Base-by-base conservation (phyloP, 2,888 invertebrate genomes). In the Caenorhabditis drosophilae region DNA sequence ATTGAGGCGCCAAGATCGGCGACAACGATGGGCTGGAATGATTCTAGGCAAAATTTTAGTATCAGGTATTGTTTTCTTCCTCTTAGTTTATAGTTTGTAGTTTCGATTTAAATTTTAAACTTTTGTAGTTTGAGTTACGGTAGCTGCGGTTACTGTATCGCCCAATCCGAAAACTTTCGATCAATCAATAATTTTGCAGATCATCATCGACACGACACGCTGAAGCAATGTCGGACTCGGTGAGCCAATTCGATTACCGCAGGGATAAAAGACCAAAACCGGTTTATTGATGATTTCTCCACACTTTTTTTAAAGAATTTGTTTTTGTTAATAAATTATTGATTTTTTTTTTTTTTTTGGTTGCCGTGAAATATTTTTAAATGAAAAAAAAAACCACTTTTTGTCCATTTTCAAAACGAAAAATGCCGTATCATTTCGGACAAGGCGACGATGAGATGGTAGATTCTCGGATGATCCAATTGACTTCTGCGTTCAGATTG, bases 181-280 rank as follows among this genome's bases (percentile, higher is more conserved):
- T 9, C 31, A 9, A 31, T 12, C 6, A 31, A 31, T 12, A 9
- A 31, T 31, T 31, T 31, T 31, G 31, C 15, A 36, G 16, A 36
- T 12, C 11, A 15, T 31, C 31, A 31, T 38, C 38, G 7, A 18
- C 47, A 12, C 64, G 70, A 2, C 46, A 64, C 45, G 73, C 75
- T 7, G 69, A 70, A 48, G 62, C 67, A 23, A 69, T 69, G 64
- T 75, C 73, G 9, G 75, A 75, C 34, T 70, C 73, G 2, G 60
- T 75, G 15, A 73, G 73, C 42, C 70, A 75, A 40, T 73, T 64
- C 40, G 62, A 60, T 36, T 70, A 68, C 52, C 64, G 68, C 36
- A 56, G 75, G 54, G 56, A 63, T 51, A 52, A 54, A 53, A 36
- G 56, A 46, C 42, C 44, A 16, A 58, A 54, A 54, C 62, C 62